Percentiles rank a stretch among this genome's conserved stretches.
Conservation (phyloP, 1,140 invertebrate genomes). For the Hypsibius dujardini region DNA sequence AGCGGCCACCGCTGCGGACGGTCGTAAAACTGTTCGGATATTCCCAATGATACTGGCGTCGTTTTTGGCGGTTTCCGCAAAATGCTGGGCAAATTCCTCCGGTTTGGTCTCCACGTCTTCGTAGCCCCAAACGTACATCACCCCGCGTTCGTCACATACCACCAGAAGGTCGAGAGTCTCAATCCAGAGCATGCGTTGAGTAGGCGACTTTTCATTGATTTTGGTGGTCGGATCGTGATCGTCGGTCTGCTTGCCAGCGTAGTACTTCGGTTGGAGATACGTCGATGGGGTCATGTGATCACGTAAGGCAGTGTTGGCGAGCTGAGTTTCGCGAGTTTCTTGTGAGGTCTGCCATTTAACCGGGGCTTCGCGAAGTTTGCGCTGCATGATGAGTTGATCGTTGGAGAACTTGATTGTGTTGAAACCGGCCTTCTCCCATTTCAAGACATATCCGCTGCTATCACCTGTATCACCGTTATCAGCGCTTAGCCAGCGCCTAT, state of each 20-base stretch:
- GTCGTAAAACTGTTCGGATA: background rate
- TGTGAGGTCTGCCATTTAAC: background rate
- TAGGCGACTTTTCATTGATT: background rate
- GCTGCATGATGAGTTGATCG: background rate
- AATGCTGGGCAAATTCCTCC: conserved; percentile 10
- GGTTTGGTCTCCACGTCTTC: background rate
- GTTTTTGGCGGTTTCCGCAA: background rate
- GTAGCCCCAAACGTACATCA: conserved; percentile 10
- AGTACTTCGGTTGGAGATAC: background rate
- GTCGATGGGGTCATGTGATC: background rate
- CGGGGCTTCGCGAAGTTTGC: background rate
- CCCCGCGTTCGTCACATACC: background rate
- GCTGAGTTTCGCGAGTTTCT: background rate
- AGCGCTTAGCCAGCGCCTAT: too few relatives aligned
- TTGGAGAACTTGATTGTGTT: background rate
- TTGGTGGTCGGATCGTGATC: background rate
- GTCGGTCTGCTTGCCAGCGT: background rate
- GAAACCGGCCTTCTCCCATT: conserved; percentile 13
- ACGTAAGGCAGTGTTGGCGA: background rate
- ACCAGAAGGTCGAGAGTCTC: background rate
- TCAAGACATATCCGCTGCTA: background rate
- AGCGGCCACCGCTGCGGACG: background rate
- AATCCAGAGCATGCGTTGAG: conserved; percentile 8
- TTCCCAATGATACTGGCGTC: background rate
- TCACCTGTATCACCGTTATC: background rate